A percentile compares a stretch with the other conserved stretches of the same genome.
Evolutionary conservation across 2,113 vertebrate genomes (phyloP).

Genomic region (Gasterosteus nipponicus): DNA sequence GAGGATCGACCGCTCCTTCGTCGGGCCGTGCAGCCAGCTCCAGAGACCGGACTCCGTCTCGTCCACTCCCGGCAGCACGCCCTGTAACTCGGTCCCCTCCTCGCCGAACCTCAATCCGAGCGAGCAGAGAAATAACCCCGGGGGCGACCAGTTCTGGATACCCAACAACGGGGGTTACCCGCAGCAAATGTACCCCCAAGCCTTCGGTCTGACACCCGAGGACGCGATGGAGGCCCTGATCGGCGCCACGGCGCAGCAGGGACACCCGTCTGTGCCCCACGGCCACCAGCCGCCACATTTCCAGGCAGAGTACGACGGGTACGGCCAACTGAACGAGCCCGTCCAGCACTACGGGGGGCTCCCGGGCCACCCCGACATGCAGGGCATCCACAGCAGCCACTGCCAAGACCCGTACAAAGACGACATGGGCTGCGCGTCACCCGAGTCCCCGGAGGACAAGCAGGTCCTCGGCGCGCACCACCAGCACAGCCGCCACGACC

Average conservation of each 20-base stretch:
- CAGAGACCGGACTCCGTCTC: conserved; percentile 96
- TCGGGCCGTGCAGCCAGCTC: conserved; percentile 92
- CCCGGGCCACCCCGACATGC: conserved; percentile 82
- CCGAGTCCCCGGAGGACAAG: conserved; percentile 78
- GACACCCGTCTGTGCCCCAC: conserved; percentile 85
- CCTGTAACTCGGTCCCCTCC: conserved; percentile 95
- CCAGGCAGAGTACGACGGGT: conserved; percentile 82
- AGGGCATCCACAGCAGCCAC: conserved; percentile 68
- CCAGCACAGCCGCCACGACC: conserved; percentile 79
- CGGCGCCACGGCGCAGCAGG: conserved; percentile 83
- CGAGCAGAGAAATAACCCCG: conserved; percentile 91
- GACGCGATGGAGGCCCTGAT: conserved; percentile 97
- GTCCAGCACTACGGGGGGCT: conserved; percentile 74
- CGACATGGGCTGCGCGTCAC: conserved; percentile 82
- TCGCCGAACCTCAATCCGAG: conserved; percentile 94
- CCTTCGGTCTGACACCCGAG: conserved; percentile 93
- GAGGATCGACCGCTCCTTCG: conserved; percentile 89
- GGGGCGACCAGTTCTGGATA: conserved; percentile 96
- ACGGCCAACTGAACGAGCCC: conserved; percentile 78
- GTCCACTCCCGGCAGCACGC: conserved; percentile 96
- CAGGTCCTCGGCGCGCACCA: conserved; percentile 82
- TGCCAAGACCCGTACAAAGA: conserved; percentile 83
- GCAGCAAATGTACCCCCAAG: conserved; percentile 93
- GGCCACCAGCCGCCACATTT: conserved; percentile 86
- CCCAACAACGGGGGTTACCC: conserved; percentile 91